A percentile compares a stretch with the other conserved stretches of the same genome.
Conservation (phyloP, 2,888 invertebrate genomes). For the Julus scandinavius region DNA sequence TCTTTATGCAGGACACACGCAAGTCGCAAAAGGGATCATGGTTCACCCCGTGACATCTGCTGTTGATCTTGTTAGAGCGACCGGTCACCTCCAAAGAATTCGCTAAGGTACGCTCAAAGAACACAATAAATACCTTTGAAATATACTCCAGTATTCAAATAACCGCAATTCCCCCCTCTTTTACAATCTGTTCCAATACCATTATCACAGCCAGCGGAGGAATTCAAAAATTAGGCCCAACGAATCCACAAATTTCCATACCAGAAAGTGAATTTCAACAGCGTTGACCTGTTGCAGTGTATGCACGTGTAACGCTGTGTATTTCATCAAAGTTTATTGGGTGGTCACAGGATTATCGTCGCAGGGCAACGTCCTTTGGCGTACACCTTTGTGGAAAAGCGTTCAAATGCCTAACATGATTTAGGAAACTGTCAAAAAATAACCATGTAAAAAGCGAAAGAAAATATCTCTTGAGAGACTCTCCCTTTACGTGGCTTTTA, state of each 20-base stretch:
- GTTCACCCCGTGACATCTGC: slow-evolving; percentile 30
- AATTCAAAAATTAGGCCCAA: not conserved
- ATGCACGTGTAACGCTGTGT: not conserved
- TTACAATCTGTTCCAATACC: not conserved
- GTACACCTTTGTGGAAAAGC: not conserved
- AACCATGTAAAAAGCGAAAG: not conserved
- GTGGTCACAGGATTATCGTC: not conserved
- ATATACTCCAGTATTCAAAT: slow-evolving; percentile 17
- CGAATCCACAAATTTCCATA: not conserved
- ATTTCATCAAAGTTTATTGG: not conserved
- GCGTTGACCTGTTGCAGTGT: not conserved
- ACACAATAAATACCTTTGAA: not conserved
- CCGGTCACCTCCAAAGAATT: slow-evolving; percentile 34
- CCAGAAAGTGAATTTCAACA: not conserved
- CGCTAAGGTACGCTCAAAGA: slow-evolving; percentile 16
- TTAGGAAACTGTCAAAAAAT: not conserved
- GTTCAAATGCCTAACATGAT: not conserved
- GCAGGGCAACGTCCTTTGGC: slow-evolving; percentile 6
- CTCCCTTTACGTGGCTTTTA: not conserved
- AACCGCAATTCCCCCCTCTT: not conserved
- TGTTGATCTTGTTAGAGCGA: slow-evolving; percentile 24
- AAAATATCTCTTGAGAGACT: not conserved
- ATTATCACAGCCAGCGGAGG: not conserved
- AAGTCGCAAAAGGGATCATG: not conserved
- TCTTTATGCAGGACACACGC: not conserved